Base-by-base conservation (phyloP, 1,140 invertebrate species). In the Odontomachus brunneus region DNA sequence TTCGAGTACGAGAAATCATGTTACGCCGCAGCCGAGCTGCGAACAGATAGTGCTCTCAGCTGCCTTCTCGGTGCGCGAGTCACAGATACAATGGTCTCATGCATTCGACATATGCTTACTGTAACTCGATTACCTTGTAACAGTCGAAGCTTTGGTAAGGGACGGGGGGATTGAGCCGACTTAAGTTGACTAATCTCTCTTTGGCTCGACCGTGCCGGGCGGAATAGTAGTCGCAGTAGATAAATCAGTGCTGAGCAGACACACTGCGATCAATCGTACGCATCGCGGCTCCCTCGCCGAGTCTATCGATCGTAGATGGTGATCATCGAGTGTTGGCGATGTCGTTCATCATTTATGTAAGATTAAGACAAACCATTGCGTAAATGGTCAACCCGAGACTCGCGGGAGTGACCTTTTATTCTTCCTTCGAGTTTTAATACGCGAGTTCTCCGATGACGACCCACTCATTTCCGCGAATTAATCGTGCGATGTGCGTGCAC, bases 91-190 rank as follows among this genome's bases (percentile, higher is more conserved):
- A 80, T 80, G 24, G 65, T 71, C 38, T 38, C 65, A 71, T 80
- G 75, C 75, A 80, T 80, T 80, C 75, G 65, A 80, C 75, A 80
- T 80, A 80, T 80, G 63, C 75, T 80, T n/a, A 26, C 75, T 48
- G 75, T 80, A 80, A 80, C 67, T 80, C 75, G 65, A 80, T 80
- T 80, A 80, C 65, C 65, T 80, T 71, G 75, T 71, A 80, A 71
- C 75, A 69, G 51, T 33, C 75, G 69, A 71, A 80, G 75, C 75
- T 80, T 80, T 59, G 22, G 63, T 69, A 26, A 80, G 51, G 75
- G 75, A 69, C 53, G 33, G 33, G 26, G 51, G 44, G 75, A 69
- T 80, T 80, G 75, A 71, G 51, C 75, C 75, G 75, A 80, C 75
- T 80, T 80, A 80, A 80, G 65, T 80, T 80, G 65, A 71, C 75